Base-by-base conservation (phyloP, 2,888 invertebrate genomes). In the Agrotis puta region DNA sequence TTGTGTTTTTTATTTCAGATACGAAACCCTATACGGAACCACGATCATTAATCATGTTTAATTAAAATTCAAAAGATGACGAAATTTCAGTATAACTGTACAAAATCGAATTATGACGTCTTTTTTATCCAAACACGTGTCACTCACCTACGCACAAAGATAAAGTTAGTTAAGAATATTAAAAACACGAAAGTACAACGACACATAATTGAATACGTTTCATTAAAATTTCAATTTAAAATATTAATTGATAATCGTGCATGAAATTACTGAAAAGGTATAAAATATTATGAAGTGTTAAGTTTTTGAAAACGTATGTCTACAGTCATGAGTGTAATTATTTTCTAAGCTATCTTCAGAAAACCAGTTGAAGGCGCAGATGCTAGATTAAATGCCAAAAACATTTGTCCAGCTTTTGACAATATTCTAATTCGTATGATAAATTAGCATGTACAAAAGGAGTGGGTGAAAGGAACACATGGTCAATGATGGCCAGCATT, bases 121-220 rank as follows among this genome's bases (percentile, higher is more conserved):
- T 27, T 11, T 3, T 3, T 43, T 54, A 73, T 54, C 20, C 13
- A 22, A 20, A 56, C 67, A 73, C 79, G 74, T 83, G 67, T 65
- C 43, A 63, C 87, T 86, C n/a, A 88, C 89, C 88, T 76, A 47
- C 58, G 47, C 24, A 78, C 86, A 3, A 62, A 11, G 56, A 70
- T 48, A 63, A 69, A 61, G 33, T 74, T 71, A 43, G 72, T 79
- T 61, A 79, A 59, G 81, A 87, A 69, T 22, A 81, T 66, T 48
- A 68, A 39, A 58, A 68, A 61, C 54, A 72, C 39, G 11, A 74
- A 73, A 65, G 59, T 11, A 0, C 85, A 83, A 64, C 58, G 57
- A 57, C 39, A 56, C 43, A 47, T 18, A 65, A 82, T 63, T 68
- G 73, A 39, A 51, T 57, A 13, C 24, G 39, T 71, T 73, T 74